Base-by-base conservation (phyloP, 2,888 invertebrate genomes). In the Hanleya hanleyi region DNA sequence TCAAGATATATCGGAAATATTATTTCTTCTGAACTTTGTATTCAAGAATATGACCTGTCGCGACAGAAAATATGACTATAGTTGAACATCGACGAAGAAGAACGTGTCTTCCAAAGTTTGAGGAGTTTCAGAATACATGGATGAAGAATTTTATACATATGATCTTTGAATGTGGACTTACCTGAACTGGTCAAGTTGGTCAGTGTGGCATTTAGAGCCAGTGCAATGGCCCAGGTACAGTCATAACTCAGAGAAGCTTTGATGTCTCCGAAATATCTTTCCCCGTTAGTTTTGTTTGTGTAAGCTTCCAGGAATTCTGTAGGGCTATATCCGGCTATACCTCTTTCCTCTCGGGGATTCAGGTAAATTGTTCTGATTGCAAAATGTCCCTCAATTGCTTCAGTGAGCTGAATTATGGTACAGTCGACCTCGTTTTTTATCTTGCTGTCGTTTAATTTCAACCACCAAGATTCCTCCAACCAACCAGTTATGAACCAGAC, bases 211-310 rank as follows among this genome's bases (percentile, higher is more conserved):
- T 98, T 98, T 89, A 99, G 96, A 36, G 98, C 96, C 88, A 98
- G 92, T 51, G 98, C 98, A 36, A 98, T 95, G 65, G 98, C 96
- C 98, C 98, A 99, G 71, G 98, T 96, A 15, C 98, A 98, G 91
- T 98, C 98, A 90, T 98, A 98, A 68, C 98, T 98, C 74, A 98
- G 91, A 0, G 98, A 98, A 7, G 98, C 98, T 91, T 99, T 98
- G 89, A 91, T 91, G 91, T 97, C 97, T 12, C 78, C 82, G 9
- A 76, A 75, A 15, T 57, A 35, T 32, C 69, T 49, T 41, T 51
- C 33, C 47, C 76, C 51, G n/a, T 76, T 73, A 2, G 79, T 81
- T 15, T 62, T 33, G 29, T 66, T 62, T 26, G 51, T 36, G 75
- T 80, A 82, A 51, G 70, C 66, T 41, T 65, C 50, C 64, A 71